Conservation (phyloP, 2,888 invertebrate species). For the Andrena minutula region DNA sequence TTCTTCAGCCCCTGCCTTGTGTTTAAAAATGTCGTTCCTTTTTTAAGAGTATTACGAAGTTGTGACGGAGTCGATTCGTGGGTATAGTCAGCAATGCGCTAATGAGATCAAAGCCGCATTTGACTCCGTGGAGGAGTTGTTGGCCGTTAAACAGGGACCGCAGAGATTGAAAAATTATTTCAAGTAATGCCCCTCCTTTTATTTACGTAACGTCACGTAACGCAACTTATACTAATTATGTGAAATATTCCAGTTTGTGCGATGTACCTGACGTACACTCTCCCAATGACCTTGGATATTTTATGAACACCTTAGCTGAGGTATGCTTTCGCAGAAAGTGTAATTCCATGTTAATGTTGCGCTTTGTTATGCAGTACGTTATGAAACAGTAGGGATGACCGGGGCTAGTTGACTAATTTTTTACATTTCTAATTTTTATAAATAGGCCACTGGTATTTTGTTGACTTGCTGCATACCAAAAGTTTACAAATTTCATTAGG, state of each 20-base stretch:
- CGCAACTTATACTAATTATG: background rate
- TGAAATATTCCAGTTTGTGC: slow-evolving; percentile 79
- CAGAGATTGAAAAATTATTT: slow-evolving; percentile 84
- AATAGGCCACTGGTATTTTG: too few relatives aligned
- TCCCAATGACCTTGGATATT: slow-evolving; percentile 79
- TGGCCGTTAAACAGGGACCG: slow-evolving; percentile 80
- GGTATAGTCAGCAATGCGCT: slow-evolving; percentile 85
- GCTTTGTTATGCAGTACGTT: background rate
- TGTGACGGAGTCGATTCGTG: slow-evolving; percentile 85
- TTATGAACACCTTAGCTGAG: slow-evolving; percentile 82
- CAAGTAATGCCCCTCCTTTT: slow-evolving; percentile 82
- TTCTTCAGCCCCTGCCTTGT: background rate
- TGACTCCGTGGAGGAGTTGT: slow-evolving; percentile 77
- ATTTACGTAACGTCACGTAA: too few relatives aligned
- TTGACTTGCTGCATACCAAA: too few relatives aligned
- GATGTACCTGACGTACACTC: slow-evolving; percentile 71
- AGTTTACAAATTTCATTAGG: too few relatives aligned
- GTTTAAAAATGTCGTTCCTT: background rate
- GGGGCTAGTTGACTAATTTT: too few relatives aligned
- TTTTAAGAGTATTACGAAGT: slow-evolving; percentile 87
- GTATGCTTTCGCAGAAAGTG: slow-evolving; percentile 56
- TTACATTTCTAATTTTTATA: too few relatives aligned
- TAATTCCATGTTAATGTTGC: background rate
- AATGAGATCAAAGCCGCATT: slow-evolving; percentile 84
- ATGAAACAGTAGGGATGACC: background rate